Evolutionary conservation across 1,140 invertebrate species (phyloP).

Genomic region (Neoseiulus cucumeris): DNA sequence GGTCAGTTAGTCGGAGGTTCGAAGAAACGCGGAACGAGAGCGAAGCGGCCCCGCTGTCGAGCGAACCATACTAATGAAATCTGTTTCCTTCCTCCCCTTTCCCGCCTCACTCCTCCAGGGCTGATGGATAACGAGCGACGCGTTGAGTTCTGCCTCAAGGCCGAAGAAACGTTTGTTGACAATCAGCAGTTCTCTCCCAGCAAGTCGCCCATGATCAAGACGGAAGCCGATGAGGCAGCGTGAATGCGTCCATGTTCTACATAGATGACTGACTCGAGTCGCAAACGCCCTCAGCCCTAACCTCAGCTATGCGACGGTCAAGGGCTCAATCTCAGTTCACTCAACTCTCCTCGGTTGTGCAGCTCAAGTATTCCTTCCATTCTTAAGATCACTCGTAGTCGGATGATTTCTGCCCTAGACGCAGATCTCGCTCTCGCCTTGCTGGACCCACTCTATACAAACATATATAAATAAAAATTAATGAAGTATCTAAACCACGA

Average conservation of each 20-base stretch:
- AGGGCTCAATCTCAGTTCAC: background rate
- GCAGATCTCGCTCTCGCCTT: background rate
- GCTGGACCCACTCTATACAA: background rate
- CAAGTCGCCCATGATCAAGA: slow-evolving; percentile 5
- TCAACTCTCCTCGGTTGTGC: slow-evolving; percentile 10
- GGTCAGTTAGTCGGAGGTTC: background rate
- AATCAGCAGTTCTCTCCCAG: background rate
- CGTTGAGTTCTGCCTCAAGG: slow-evolving; percentile 2
- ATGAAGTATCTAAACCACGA: too few species aligned
- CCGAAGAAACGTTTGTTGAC: too few species aligned
- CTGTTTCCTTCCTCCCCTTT: background rate
- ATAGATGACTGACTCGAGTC: too few species aligned
- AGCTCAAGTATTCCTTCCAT: slow-evolving; percentile 12
- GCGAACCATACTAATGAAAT: too few species aligned
- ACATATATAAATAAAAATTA: background rate
- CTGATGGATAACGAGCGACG: slow-evolving; percentile 10
- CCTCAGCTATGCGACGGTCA: too few species aligned
- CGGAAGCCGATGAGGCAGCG: slow-evolving; percentile 8
- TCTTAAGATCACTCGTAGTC: background rate
- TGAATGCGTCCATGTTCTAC: background rate
- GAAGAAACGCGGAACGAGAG: too few species aligned
- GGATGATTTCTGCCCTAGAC: background rate
- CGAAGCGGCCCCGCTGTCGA: too few species aligned
- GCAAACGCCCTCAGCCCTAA: too few species aligned
- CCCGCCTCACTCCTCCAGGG: background rate